Base-by-base conservation (phyloP, 2,888 invertebrate species). In the Dastarcus helophoroides region DNA sequence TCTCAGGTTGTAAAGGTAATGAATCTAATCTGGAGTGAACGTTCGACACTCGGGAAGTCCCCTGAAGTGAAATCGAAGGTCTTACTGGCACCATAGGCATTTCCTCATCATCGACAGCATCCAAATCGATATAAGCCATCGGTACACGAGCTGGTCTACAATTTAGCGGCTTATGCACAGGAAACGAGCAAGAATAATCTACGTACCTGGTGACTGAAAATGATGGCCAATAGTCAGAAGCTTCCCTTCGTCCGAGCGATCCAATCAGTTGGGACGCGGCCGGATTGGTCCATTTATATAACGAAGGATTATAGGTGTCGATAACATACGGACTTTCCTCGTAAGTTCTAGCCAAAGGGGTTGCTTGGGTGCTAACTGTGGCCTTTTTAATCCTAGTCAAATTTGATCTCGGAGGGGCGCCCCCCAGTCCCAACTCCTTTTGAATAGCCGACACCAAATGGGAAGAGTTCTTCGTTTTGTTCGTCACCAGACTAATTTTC, bases 401-500 rank as follows among this genome's bases (percentile, higher is more conserved):
- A n/a, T n/a, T 14, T 14, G 29, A 17, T 24, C 29, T 33, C n/a
- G 21, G 6, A 6, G 29, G 14, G 7, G 42, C 32, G 3, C 45
- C 27, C 9, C 53, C 33, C 28, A 60, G 42, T 6, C 61, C 61
- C 19, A 61, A 41, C 36, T 63, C 56, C 33, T 60, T 57, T 32
- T 59, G 51, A 26, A 63, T 57, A 7, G 58, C 56, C 22, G 51
- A 31, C 34, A 58, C 60, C 15, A 62, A 56, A 34, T 54, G 52
- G 21, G 28, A 33, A 14, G 25, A 15, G 12, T 37, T 37, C n/a
- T 35, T 15, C 5, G 43, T 41, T 46, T 68, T 63, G 42, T 64
- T 65, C n/a, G 69, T 63, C 0, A 63, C 52, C 22, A 70, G 44
- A n/a, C 62, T 57, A n/a, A 70, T 63, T 41, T 67, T 63, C 14